Base-by-base conservation (phyloP, 2,888 invertebrate genomes). In the Melangyna quadrimaculata region DNA sequence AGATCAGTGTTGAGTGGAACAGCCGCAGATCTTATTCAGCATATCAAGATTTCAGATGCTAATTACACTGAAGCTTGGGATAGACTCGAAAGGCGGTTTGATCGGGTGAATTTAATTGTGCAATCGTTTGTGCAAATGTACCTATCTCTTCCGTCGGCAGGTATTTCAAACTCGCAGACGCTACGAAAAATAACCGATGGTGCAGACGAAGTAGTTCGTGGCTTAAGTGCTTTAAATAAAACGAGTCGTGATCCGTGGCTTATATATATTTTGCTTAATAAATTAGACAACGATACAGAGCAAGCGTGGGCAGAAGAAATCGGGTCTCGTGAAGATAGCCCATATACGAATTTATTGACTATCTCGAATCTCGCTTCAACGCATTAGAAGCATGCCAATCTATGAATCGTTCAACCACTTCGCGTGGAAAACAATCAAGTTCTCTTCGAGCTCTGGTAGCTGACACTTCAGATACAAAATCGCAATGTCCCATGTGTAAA, bases 41-140 rank as follows among this genome's bases (percentile, higher is more conserved):
- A 87, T 27, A 73, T 88, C 2, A 72, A 67, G 32, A 65, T 87
- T 51, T 83, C 84, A 3, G 77, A 88, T 5, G 61, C 74, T 3
- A 78, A 77, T 10, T 87, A n/a, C n/a, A n/a, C n/a, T n/a, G n/a
- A n/a, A n/a, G n/a, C n/a, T n/a, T n/a, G n/a, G n/a, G n/a, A n/a
- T 8, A 40, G 17, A 17, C 40, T 70, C 3, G 70, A 70, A 6
- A 40, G 40, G 22, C 71, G 71, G 6, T 71, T 45, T 24, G 57
- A 57, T 10, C 43, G 51, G n/a, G 37, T 40, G 1, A 53, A 53
- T 29, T 40, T 53, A 19, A 37, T 53, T 17, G 70, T 70, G 5
- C 45, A 43, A 70, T 55, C 70, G 27, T 70, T 70, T 14, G 22
- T 70, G 17, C 43, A 69, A 57, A 51, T n/a, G 8, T 57, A 45